Percentiles rank a stretch among this genome's conserved stretches.
These are phyloP conservation scores for Drosophila pseudotakahashii DNA, from an alignment of 2,888 invertebrate species.

Conservation along the genomic window DNA sequence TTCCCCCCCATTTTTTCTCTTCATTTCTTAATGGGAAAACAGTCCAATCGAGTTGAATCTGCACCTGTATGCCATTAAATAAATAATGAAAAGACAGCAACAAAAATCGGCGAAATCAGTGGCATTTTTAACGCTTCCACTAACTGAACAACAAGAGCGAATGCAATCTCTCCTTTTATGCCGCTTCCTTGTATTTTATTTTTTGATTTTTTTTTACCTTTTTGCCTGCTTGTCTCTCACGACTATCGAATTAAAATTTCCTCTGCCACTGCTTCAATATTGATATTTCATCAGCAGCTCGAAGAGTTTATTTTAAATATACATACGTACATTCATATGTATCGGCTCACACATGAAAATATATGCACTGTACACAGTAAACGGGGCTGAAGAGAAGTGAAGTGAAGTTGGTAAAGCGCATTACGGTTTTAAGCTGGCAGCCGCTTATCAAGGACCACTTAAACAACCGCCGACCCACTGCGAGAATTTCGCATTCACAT, in stretches of 20 bases:
- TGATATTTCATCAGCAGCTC: slow-evolving; percentile 60
- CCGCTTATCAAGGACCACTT: slow-evolving; percentile 76
- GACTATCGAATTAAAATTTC: slow-evolving; percentile 65
- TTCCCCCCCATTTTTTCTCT: slow-evolving; percentile 20
- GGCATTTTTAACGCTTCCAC: slow-evolving; percentile 56
- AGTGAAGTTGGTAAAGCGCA: slow-evolving; percentile 63
- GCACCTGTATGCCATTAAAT: slow-evolving; percentile 47
- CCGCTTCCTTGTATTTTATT: not conserved
- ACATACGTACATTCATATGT: slow-evolving; percentile 6
- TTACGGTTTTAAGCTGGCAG: slow-evolving; percentile 61
- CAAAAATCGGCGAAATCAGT: slow-evolving; percentile 55
- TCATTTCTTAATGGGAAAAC: slow-evolving; percentile 63
- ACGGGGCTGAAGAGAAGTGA: too few relatives aligned
- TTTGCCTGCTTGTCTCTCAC: slow-evolving; percentile 25
- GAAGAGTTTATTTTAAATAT: slow-evolving; percentile 41
- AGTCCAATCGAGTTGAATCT: slow-evolving; percentile 31
- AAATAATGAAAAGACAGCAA: slow-evolving; percentile 43
- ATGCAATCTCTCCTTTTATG: slow-evolving; percentile 30
- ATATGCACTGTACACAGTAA: slow-evolving; percentile 14
- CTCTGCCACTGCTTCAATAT: slow-evolving; percentile 49
- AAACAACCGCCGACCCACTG: slow-evolving; percentile 58
- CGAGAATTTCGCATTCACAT: slow-evolving; percentile 33
- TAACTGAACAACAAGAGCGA: slow-evolving; percentile 34
- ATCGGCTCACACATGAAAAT: slow-evolving; percentile 1
- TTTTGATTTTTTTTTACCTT: not conserved